phyloP scores from a whole-genome alignment of 1,140 invertebrate species.

The Bombyx mori region DNA sequence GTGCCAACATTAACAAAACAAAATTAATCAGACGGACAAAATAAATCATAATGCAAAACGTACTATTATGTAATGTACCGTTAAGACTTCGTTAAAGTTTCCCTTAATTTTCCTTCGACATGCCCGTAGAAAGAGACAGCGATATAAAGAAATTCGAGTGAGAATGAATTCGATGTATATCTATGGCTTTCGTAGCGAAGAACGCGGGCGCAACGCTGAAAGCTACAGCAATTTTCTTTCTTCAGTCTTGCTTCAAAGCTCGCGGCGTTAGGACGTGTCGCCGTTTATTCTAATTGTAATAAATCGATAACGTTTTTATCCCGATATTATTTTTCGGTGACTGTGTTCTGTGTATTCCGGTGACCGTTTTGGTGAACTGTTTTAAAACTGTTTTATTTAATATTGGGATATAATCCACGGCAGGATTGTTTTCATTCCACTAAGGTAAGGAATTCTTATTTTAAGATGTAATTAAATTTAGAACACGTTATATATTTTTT shows the following conservation, averaged over 20 bases:
- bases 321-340: slow-evolving; percentile 26
- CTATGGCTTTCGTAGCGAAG: slow-evolving; percentile 10
- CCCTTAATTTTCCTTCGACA: slow-evolving; percentile 56
- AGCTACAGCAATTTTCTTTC: slow-evolving; percentile 37
- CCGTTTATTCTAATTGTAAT: slow-evolving; percentile 9
- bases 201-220: slow-evolving; percentile 59
- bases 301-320: slow-evolving; percentile 35
- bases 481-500: slow-evolving; percentile 34
- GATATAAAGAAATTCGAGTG: slow-evolving; percentile 30
- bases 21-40: slow-evolving; percentile 21
- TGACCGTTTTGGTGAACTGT: slow-evolving; percentile 1
- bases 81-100: slow-evolving; percentile 22
- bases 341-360: slow-evolving; percentile 22
- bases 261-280: slow-evolving; percentile 27
- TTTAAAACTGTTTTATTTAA: slow-evolving; percentile 13
- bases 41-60: slow-evolving; percentile 48
- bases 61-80: slow-evolving; percentile 39
- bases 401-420: slow-evolving; percentile 22
- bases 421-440: slow-evolving; percentile 37
- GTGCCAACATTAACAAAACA: slow-evolving; percentile 49
- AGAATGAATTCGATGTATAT: slow-evolving; percentile 32
- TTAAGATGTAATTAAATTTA: slow-evolving; percentile 68
- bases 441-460: slow-evolving; percentile 64
- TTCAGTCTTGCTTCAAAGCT: slow-evolving; percentile 52
- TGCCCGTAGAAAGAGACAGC: slow-evolving; percentile 30